These are phyloP conservation scores for Microcebus ravelobensis DNA, from an alignment of 2,113 vertebrate species.

Conservation along the genomic window DNA sequence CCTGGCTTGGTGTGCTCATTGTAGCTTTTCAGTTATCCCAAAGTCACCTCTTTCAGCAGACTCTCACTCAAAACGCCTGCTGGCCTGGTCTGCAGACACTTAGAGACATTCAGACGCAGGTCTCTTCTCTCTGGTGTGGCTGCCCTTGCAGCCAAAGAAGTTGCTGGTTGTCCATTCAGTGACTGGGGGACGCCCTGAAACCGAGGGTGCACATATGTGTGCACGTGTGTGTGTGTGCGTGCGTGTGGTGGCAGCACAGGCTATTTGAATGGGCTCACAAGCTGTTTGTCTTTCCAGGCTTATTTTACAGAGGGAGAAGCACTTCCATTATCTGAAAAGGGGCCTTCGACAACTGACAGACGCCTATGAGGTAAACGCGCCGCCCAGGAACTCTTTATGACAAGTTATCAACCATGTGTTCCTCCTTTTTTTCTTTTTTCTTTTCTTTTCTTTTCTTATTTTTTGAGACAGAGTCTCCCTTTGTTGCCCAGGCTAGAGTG, in stretches of 20 bases:
- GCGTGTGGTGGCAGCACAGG: not conserved
- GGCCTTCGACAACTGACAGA: constrained; percentile 95
- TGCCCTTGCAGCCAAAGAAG: not conserved
- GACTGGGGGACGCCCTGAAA: not conserved
- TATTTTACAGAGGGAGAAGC: constrained; percentile 93
- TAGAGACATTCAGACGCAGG: not conserved
- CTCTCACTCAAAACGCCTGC: not conserved
- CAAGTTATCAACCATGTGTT: not conserved
- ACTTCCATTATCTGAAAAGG: constrained; percentile 96
- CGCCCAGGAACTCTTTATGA: not conserved
- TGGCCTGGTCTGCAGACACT: not conserved
- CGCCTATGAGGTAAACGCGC: constrained; percentile 91
- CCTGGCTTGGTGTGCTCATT: not conserved
- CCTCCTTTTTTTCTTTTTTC: not conserved
- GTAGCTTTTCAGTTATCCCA: not conserved
- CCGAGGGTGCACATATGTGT: not conserved
- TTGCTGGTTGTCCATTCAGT: not conserved
- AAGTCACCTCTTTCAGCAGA: not conserved
- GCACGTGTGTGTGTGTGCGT: too few species aligned
- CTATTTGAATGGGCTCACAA: not conserved
- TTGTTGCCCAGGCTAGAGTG: too few species aligned
- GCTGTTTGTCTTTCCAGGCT: constrained; percentile 86
- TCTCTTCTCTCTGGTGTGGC: not conserved
- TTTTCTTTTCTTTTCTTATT: too few species aligned
- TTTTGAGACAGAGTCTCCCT: too few species aligned